Evolutionary conservation across 2,888 invertebrate genomes (phyloP), one percentile per base, ranked within the genome.

Genomic region (Antheraea yamamai): DNA sequence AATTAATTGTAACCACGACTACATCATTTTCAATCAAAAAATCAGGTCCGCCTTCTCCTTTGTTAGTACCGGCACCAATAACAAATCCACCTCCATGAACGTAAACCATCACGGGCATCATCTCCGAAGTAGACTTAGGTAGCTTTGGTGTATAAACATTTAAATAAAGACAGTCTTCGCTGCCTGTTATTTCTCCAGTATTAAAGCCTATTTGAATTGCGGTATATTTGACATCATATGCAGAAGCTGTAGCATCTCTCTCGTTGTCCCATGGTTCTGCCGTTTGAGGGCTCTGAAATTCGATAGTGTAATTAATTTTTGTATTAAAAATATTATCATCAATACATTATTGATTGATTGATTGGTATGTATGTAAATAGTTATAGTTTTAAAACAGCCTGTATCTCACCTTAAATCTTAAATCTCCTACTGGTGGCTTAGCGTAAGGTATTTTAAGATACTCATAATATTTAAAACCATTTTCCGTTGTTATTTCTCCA

Each of bases 391-490:
- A 70, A 52, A 20, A 73, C 10, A 70, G 58, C 23, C 70, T 61
- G 68, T 82, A 61, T 66, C 79, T 82, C 79, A 91, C 91, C 86
- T 85, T 84, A 80, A 91, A 92, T 75, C 91, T 82, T 71, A 91
- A 78, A 20, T 87, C 81, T 73, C 89, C 95, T 2, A 95, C 68
- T 0, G 96, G 96, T 47, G 96, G 95, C 76, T 92, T 90, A 0
- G 96, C 96, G 79, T 95, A 96, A 0, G 95, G 96, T 74, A 95
- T 91, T 23, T 92, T 91, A 73, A 92, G 81, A 80, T 95, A 95
- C 51, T 92, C 92, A 74, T 86, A 89, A 79, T 95, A 94, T 77
- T 88, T 83, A 55, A 88, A 85, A 72, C 92, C 93, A 77, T 84
- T 88, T 71, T 86, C 87, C 6, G 92, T 92, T 73, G 80, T 83